These are phyloP conservation scores for Phortica magna DNA, from an alignment of 2,888 invertebrate genomes.

Conservation along the genomic window DNA sequence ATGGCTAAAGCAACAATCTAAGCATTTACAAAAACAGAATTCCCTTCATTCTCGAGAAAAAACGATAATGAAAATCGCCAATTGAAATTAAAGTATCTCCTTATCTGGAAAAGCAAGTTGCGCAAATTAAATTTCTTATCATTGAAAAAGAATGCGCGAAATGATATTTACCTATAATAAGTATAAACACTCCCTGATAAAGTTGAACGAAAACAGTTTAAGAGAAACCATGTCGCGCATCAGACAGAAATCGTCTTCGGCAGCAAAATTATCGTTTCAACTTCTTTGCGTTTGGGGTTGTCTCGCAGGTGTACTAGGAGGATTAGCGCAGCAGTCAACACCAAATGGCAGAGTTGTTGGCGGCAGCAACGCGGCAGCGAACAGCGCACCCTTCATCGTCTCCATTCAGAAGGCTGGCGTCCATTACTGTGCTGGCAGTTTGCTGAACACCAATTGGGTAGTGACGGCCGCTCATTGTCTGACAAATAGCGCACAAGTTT, in stretches of 20 bases:
- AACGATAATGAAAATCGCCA: not conserved
- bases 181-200: not conserved
- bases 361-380: constrained; percentile 62
- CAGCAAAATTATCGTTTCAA: not conserved
- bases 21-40: not conserved
- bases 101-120: constrained; percentile 25
- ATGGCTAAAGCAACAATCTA: no score
- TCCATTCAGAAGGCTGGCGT: constrained; percentile 68
- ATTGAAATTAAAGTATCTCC: constrained; percentile 19
- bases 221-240: constrained; percentile 15
- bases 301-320: constrained; percentile 32
- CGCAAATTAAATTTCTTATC: constrained; percentile 36
- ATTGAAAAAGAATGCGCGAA: not conserved
- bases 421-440: constrained; percentile 74
- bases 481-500: constrained; percentile 57
- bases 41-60: no score
- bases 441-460: constrained; percentile 72
- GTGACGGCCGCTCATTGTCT: constrained; percentile 76
- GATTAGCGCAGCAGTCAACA: not conserved
- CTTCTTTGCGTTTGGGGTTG: constrained; percentile 37
- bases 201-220: constrained; percentile 16
- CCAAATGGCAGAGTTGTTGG: constrained; percentile 68
- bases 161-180: no score
- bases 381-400: constrained; percentile 72
- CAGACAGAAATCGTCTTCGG: constrained; percentile 2